These are phyloP conservation scores for Mycalesis mineus DNA, from an alignment of 2,888 invertebrate genomes.

Conservation along the genomic window DNA sequence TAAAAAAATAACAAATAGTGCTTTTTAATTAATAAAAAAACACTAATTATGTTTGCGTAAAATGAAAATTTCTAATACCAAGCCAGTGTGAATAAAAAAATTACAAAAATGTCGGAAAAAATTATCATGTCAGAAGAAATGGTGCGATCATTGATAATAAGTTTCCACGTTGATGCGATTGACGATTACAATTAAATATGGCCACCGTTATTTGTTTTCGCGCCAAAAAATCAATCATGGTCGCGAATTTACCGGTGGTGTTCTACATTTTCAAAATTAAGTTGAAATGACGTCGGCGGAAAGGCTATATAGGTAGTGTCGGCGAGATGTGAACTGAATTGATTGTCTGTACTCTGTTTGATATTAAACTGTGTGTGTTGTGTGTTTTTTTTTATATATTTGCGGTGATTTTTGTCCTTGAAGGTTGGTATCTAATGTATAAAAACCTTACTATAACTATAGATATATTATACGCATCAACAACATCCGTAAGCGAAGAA, in stretches of 20 bases:
- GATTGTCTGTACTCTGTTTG: slow-evolving; percentile 18
- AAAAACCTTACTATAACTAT: not conserved
- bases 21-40: not conserved
- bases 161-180: slow-evolving; percentile 8
- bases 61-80: not conserved
- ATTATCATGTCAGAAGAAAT: not conserved
- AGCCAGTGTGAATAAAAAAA: not conserved
- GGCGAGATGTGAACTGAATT: slow-evolving; percentile 44
- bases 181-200: slow-evolving; percentile 48
- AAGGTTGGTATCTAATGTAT: slow-evolving; percentile 23
- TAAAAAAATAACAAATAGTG: not conserved
- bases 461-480: too few species aligned
- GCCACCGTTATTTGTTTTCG: slow-evolving; percentile 56
- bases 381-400: slow-evolving; percentile 29
- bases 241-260: slow-evolving; percentile 51
- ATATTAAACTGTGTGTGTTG: slow-evolving; percentile 25
- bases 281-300: slow-evolving; percentile 66
- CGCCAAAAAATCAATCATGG: slow-evolving; percentile 69
- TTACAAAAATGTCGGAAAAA: not conserved
- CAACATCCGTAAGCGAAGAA: too few species aligned
- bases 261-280: slow-evolving; percentile 72
- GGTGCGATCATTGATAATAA: not conserved
- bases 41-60: not conserved
- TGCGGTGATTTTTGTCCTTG: slow-evolving; percentile 22
- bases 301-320: slow-evolving; percentile 32